A percentile compares a stretch with the other conserved stretches of the same genome.
phyloP scores from a whole-genome alignment of 2,797 vertebrate genomes.

The Neosilurus mollespiculum region DNA sequence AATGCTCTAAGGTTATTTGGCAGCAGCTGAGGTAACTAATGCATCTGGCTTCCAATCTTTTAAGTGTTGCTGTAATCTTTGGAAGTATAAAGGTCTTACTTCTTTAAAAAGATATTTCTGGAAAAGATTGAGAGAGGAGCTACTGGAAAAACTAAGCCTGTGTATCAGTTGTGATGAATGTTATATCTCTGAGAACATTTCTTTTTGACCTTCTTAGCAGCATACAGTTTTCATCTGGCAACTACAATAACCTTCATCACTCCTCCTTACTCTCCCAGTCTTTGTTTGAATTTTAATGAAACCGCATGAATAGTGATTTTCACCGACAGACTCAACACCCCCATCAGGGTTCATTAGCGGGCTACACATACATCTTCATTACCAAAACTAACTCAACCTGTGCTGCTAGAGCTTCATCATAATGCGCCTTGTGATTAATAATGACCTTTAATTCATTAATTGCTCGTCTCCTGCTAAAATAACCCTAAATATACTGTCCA shows the following conservation, averaged over 20 bases:
- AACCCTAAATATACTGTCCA: neutral
- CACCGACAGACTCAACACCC: conserved; percentile 19
- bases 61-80: neutral
- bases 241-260: conserved; percentile 10
- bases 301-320: conserved; percentile 32
- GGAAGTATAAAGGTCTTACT: neutral
- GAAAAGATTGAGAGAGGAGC: too few species aligned
- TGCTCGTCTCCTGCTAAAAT: conserved; percentile 13
- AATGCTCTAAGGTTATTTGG: neutral
- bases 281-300: conserved; percentile 26
- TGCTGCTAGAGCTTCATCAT: neutral
- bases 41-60: neutral
- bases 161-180: neutral
- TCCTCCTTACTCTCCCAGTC: neutral
- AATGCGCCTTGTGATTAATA: conserved; percentile 24
- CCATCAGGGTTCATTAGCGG: conserved; percentile 39
- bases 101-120: neutral
- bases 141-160: neutral
- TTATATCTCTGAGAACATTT: neutral
- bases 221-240: conserved; percentile 2
- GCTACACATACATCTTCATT: conserved; percentile 34
- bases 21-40: neutral
- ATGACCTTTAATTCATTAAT: conserved; percentile 1
- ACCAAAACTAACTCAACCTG: conserved; percentile 10
- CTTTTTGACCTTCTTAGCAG: neutral